These are phyloP conservation scores for Syngnathus acus DNA, from an alignment of 2,797 vertebrate genomes.

Conservation along the genomic window DNA sequence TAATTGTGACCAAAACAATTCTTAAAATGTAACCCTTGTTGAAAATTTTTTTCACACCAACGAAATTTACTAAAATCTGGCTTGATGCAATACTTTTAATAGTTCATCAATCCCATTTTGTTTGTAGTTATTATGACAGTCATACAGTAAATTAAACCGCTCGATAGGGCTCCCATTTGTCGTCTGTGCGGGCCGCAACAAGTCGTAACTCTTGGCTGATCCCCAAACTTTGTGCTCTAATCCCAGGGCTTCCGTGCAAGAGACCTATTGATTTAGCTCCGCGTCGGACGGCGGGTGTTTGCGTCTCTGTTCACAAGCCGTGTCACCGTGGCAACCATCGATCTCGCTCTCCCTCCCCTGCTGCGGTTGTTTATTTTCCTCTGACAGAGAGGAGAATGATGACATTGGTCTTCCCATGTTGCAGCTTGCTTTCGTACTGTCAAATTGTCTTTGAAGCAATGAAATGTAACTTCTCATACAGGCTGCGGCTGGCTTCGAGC, in stretches of 20 bases:
- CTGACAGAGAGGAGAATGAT: not conserved
- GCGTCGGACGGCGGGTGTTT: not conserved
- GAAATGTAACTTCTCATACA: not conserved
- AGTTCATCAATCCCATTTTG: too few relatives aligned
- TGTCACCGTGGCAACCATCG: constrained; percentile 4
- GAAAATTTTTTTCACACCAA: too few relatives aligned
- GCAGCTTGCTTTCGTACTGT: not conserved
- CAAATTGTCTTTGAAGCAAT: not conserved
- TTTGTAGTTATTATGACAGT: too few relatives aligned
- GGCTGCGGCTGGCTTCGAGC: not conserved
- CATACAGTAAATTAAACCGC: too few relatives aligned
- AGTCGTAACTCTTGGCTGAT: not conserved
- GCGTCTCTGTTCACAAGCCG: not conserved
- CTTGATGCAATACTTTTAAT: too few relatives aligned
- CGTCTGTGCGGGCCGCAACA: not conserved
- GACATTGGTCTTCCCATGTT: not conserved
- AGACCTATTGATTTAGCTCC: not conserved
- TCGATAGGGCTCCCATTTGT: not conserved
- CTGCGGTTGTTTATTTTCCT: not conserved
- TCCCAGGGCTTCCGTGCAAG: not conserved
- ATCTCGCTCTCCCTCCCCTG: not conserved
- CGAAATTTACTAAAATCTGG: too few relatives aligned
- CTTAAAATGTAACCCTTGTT: too few relatives aligned
- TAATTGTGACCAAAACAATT: too few relatives aligned
- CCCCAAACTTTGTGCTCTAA: not conserved